Base-by-base conservation (phyloP, 2,113 vertebrate species). In the Oenanthe melanoleuca region DNA sequence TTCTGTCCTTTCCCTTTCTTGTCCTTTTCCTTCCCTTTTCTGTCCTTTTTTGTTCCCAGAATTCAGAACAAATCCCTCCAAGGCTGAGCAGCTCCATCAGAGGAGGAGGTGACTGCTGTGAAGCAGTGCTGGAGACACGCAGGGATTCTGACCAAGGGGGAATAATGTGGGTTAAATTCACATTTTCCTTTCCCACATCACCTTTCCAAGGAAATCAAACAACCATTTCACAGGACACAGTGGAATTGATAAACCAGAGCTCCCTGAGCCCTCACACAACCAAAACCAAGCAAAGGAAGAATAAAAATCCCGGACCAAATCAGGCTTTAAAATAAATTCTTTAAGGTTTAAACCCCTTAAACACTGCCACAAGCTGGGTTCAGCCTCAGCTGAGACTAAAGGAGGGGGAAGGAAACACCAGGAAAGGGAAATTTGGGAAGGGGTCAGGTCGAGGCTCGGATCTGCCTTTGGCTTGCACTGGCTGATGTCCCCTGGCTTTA, bases 211-310 rank as follows among this genome's bases (percentile, higher is more conserved):
- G 91, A 40, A 23, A 8, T 2, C 1, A 2, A 29, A 4, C 2
- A 3, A 47, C 11, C 8, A 7, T 6, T 22, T 12, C 28, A 2
- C 42, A 45, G 44, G 19, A 45, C 44, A 45, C 44, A 0, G 11
- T 2, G n/a, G 28, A 1, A 4, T 0, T 1, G 26, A 4, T 2
- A 31, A 31, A 4, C 11, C 66, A 6, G 33, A 53, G 57, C 45
- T 77, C 64, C 23, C 11, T 0, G 28, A 66, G 47, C 1, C 29
- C 40, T 31, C 23, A 23, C 74, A 16, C 11, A 8, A 3, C n/a
- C 53, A 33, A 25, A 12, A 3, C 15, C 49, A 40, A 75, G 19
- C 0, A 15, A 6, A 4, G 0, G 5, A 23, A 33, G n/a, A 24
- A 15, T 33, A 60, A 5, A 1, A 17, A 80, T 25, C 38, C 22